Evolutionary conservation across 2,797 vertebrate species (phyloP).

Genomic region (Darevskia mixta): DNA sequence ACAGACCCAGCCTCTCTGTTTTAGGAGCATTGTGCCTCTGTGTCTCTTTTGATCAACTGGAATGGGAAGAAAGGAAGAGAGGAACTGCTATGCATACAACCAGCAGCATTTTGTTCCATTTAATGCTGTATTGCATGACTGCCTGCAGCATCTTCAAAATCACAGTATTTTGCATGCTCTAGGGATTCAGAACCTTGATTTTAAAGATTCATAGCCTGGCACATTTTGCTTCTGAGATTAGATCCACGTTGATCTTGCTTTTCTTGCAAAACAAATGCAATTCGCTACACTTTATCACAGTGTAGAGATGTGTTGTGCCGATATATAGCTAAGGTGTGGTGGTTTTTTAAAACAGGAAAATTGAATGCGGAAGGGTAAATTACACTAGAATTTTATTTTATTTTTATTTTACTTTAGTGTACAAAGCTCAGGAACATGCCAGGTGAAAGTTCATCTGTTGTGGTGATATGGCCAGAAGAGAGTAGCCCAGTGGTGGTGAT

Average conservation of each 20-base stretch:
- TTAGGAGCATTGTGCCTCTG: constrained; percentile 30
- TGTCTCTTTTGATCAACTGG: constrained; percentile 29
- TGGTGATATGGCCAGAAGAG: not conserved
- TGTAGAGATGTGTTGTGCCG: constrained; percentile 28
- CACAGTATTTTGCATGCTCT: not conserved
- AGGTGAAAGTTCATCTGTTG: not conserved
- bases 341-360: constrained; percentile 54
- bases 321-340: constrained; percentile 40
- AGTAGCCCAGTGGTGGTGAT: not conserved
- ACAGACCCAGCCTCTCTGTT: constrained; percentile 31
- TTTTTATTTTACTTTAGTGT: not conserved
- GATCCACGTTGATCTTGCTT: constrained; percentile 9
- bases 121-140: not conserved
- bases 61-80: constrained; percentile 33
- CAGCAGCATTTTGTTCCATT: not conserved
- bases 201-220: constrained; percentile 11
- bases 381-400: constrained; percentile 70
- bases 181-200: constrained; percentile 4
- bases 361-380: constrained; percentile 51
- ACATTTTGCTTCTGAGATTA: constrained; percentile 5
- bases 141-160: constrained; percentile 16
- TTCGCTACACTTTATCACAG: not conserved
- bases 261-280: constrained; percentile 12
- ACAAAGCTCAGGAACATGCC: not conserved
- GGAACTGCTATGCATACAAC: not conserved